Base-by-base conservation (phyloP, 2,113 vertebrate species). In the Nothocercus nigrocapillus region DNA sequence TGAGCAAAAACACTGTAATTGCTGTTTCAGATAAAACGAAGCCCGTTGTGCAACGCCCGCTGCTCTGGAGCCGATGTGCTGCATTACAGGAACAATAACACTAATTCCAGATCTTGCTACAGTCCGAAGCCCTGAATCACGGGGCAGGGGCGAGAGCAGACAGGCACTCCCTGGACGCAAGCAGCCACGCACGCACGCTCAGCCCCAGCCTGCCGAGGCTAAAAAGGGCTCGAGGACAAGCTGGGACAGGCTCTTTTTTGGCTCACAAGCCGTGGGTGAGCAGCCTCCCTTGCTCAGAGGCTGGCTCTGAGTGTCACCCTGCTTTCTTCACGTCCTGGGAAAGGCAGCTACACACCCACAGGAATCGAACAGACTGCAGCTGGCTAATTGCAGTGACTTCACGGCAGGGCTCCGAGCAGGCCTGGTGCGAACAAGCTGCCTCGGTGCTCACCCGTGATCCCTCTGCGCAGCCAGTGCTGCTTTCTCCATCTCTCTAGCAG, bases 41-140 rank as follows among this genome's bases (percentile, higher is more conserved):
- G 86, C 45, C 81, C 72, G 63, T 94, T 96, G 94, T 97, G 93
- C 89, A 94, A 95, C 0, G 66, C 83, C 81, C 51, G 89, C 93
- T 82, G 86, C 85, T 79, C 96, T 3, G 4, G 47, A 96, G 94
- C 87, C 2, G 93, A 25, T 32, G 82, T 68, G 93, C 85, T 0
- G 7, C 6, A 0, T 77, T 75, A 47, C 47, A n/a, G 92, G 82
- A 94, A 96, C 95, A 97, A 96, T 92, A 72, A 90, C 84, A 93
- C 84, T 92, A 84, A 89, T 97, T 96, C 96, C 63, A 97, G 95
- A 94, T 72, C 94, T 96, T 8, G 0, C 95, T 92, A 83, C 93
- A 73, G 61, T 86, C 91, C 95, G 94, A 75, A 94, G n/a, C 94
- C 91, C 94, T 97, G 96, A 97, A 89, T 97, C 95, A 95, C 74